A percentile compares a stretch with the other conserved stretches of the same genome.
Evolutionary conservation across 2,113 vertebrate genomes (phyloP).

Genomic region (Hassar affinis): DNA sequence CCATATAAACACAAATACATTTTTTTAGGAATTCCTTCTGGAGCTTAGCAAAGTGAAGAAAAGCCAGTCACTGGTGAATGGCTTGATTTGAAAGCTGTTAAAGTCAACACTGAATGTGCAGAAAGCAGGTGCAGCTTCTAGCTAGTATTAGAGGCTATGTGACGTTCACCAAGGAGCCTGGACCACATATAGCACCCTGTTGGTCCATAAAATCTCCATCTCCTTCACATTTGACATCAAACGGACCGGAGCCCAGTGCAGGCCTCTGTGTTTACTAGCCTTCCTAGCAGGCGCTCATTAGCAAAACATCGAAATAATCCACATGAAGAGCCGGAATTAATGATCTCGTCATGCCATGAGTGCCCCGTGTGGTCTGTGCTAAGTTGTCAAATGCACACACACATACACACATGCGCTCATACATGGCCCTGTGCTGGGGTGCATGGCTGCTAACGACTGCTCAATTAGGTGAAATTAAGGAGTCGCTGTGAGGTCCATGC

Average conservation of each 20-base stretch:
- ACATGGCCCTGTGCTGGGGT: constrained; percentile 58
- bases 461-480: constrained; percentile 75
- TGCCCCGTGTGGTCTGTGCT: constrained; percentile 55
- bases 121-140: background rate
- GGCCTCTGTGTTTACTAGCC: constrained; percentile 65
- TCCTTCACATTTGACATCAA: constrained; percentile 70
- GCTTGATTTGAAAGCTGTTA: background rate
- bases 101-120: background rate
- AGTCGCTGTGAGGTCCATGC: constrained; percentile 69
- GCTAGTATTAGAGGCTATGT: background rate
- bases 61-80: background rate
- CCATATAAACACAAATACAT: background rate
- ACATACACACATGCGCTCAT: constrained; percentile 21
- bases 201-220: constrained; percentile 49
- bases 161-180: background rate
- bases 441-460: constrained; percentile 68
- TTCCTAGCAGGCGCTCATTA: constrained; percentile 72
- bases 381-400: constrained; percentile 58
- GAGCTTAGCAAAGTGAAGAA: background rate
- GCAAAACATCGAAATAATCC: constrained; percentile 75
- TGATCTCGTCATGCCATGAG: constrained; percentile 67
- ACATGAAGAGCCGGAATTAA: constrained; percentile 70
- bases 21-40: background rate
- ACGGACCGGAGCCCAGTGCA: constrained; percentile 60
- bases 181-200: background rate